Evolutionary conservation across 1,140 invertebrate genomes (phyloP).

Genomic region (Drosophila nasuta): DNA sequence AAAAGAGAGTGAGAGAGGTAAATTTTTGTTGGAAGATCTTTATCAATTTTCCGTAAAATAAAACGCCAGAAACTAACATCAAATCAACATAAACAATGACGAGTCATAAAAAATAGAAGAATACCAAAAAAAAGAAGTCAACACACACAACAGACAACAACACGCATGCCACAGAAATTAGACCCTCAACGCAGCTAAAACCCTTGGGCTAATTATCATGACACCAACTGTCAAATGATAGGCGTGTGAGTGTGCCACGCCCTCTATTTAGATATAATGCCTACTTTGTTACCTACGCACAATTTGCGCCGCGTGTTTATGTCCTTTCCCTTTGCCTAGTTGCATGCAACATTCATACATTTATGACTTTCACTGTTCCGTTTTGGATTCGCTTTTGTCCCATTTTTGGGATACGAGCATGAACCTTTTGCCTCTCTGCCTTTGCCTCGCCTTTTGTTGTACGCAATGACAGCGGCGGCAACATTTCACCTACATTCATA

Average conservation of each 20-base stretch:
- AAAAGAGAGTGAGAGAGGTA: not conserved
- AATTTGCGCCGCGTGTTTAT: constrained; percentile 33
- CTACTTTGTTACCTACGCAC: constrained; percentile 48
- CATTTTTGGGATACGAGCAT: constrained; percentile 7
- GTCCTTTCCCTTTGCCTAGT: constrained; percentile 21
- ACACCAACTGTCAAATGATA: constrained; percentile 76
- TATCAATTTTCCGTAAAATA: constrained; percentile 76
- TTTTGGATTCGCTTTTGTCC: constrained; percentile 10
- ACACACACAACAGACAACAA: constrained; percentile 22
- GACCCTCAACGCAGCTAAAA: constrained; percentile 36
- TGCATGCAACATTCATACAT: constrained; percentile 25
- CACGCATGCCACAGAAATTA: constrained; percentile 65
- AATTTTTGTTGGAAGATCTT: constrained; percentile 65
- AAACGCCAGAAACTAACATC: constrained; percentile 72
- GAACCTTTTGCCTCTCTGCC: constrained; percentile 35
- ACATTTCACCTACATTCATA: constrained; percentile 41
- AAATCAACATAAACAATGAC: constrained; percentile 78
- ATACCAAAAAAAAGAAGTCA: constrained; percentile 32
- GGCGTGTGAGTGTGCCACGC: constrained; percentile 50
- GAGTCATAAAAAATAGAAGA: constrained; percentile 61
- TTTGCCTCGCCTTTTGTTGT: constrained; percentile 59
- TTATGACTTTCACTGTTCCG: constrained; percentile 29
- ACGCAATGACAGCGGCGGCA: constrained; percentile 27
- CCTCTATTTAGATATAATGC: constrained; percentile 30
- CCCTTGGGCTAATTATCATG: constrained; percentile 72